phyloP scores from a whole-genome alignment of 2,888 invertebrate species.

The Andrena flavipes region DNA sequence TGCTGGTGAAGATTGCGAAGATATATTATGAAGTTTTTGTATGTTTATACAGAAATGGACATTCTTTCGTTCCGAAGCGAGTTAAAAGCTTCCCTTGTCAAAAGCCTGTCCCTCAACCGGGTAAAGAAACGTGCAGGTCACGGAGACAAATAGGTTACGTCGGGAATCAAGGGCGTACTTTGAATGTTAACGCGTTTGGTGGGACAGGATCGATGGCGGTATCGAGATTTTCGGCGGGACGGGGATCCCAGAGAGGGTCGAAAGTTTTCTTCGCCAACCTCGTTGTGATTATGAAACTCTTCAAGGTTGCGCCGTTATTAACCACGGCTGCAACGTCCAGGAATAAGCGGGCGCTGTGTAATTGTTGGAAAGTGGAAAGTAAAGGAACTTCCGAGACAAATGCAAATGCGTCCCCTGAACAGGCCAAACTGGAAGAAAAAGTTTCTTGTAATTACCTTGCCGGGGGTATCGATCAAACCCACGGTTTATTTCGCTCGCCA shows the following conservation, averaged over 20 bases:
- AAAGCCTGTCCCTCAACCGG: not conserved
- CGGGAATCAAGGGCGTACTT: constrained; percentile 48
- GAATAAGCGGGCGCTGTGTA: constrained; percentile 23
- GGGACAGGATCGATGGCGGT: constrained; percentile 19
- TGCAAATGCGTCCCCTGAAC: constrained; percentile 47
- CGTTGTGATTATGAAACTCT: constrained; percentile 2
- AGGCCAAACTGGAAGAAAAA: constrained; percentile 32
- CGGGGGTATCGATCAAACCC: constrained; percentile 18
- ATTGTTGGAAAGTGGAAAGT: constrained; percentile 39
- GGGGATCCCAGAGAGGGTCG: not conserved
- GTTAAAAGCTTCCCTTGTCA: not conserved
- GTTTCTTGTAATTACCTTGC: constrained; percentile 27
- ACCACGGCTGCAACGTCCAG: not conserved
- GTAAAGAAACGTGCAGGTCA: constrained; percentile 23
- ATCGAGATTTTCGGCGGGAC: constrained; percentile 35
- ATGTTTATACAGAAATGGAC: not conserved
- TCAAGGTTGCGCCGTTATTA: not conserved
- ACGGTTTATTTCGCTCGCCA: not conserved
- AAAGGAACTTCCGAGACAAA: constrained; percentile 39
- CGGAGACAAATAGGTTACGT: constrained; percentile 53
- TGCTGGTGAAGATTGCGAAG: not conserved
- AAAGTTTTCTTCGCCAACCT: not conserved
- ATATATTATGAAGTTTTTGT: not conserved
- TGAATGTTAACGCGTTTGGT: constrained; percentile 59
- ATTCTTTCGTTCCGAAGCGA: not conserved